These are phyloP conservation scores for Galleria mellonella DNA, from an alignment of 1,140 invertebrate genomes.

Conservation along the genomic window DNA sequence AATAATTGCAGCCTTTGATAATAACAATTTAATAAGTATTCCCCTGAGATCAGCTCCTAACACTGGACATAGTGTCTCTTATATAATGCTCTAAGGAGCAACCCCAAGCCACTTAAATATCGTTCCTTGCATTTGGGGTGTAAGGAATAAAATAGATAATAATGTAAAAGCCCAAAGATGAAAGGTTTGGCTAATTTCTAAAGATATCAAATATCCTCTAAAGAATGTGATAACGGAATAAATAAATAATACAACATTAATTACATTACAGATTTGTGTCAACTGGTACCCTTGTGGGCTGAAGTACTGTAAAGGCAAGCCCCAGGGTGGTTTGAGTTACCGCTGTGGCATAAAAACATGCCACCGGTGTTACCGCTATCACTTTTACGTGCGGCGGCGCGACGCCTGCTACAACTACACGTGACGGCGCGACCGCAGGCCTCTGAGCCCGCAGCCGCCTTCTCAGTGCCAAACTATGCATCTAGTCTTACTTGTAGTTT, in stretches of 20 bases:
- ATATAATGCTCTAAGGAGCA: too few relatives aligned
- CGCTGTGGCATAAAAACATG: conserved; percentile 97
- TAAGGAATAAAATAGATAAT: too few relatives aligned
- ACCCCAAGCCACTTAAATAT: too few relatives aligned
- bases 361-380: conserved; percentile 90
- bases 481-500: conserved; percentile 15
- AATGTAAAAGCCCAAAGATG: too few relatives aligned
- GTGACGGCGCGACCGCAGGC: conserved; percentile 42
- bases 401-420: conserved; percentile 84
- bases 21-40: too few relatives aligned
- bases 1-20: too few relatives aligned
- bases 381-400: conserved; percentile 88
- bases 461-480: conserved; percentile 2
- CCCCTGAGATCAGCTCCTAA: too few relatives aligned
- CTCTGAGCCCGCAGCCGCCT: conserved; percentile 8
- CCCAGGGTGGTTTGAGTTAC: conserved; percentile 78
- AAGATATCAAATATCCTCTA: too few relatives aligned
- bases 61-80: too few relatives aligned
- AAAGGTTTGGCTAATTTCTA: too few relatives aligned
- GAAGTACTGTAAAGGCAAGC: conserved; percentile 91
- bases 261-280: conserved; percentile 81
- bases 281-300: conserved; percentile 94
- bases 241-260: not conserved
- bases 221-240: too few relatives aligned
- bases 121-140: too few relatives aligned